Base-by-base conservation (phyloP, 2,797 vertebrate genomes). In the Prionace glauca region DNA sequence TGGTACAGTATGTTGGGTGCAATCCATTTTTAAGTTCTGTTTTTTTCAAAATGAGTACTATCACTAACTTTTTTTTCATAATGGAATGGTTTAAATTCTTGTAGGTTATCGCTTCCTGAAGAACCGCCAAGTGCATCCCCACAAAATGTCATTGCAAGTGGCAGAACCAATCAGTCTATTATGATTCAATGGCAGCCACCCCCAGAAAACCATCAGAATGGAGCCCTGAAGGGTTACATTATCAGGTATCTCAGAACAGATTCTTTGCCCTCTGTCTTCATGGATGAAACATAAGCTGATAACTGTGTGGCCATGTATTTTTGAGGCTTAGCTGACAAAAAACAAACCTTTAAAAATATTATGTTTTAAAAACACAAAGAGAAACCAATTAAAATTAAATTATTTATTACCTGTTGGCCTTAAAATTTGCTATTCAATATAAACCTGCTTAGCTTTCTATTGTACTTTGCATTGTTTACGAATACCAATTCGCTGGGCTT, bases 141-240 rank as follows among this genome's bases (percentile, higher is more conserved):
- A 0, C 99, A 99, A 97, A 99, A 99, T 0, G 98, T 99, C 96
- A 99, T 99, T 0, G 99, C 99, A 95, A 99, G 98, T 0, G 99
- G 99, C 90, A 98, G 99, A 62, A 99, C 99, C 96, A 99, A 99
- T 98, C 99, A 99, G 96, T 99, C 99, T 97, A 99, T 99, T 97
- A 99, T 99, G 99, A 99, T 99, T 97, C 99, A 99, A 97, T 99
- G 99, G 99, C 99, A 99, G 97, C 98, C 99, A 0, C 99, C 99
- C 0, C 98, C 98, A 0, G 99, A 99, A 96, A 99, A 98, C 97
- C 99, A 99, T 97, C 99, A 99, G 97, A 99, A 99, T 0, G 99
- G 99, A 12, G 96, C 99, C 96, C 98, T 99, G 95, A 98, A 98
- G 95, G 99, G 99, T 95, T 99, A 99, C 97, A 96, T 98, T 90